Evolutionary conservation across 2,888 invertebrate genomes (phyloP).

Genomic region (Thalpophila matura): DNA sequence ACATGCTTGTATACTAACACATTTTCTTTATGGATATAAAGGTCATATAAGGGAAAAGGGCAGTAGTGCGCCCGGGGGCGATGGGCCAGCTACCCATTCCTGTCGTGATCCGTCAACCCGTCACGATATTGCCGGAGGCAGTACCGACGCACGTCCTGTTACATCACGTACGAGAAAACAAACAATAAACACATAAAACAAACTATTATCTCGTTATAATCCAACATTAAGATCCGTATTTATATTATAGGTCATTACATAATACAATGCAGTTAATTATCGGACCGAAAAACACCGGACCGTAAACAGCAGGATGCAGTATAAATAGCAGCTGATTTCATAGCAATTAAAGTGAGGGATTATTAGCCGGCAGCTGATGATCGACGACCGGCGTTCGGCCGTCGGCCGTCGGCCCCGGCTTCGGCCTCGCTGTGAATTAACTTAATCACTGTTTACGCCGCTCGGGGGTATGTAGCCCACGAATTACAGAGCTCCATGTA

Average conservation of each 20-base stretch:
- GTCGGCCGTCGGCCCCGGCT: constrained; percentile 58
- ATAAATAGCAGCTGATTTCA: constrained; percentile 76
- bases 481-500: constrained; percentile 50
- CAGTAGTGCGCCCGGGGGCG: constrained; percentile 39
- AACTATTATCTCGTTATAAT: constrained; percentile 41
- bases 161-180: constrained; percentile 28
- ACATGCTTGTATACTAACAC: constrained; percentile 24
- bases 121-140: constrained; percentile 41
- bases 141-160: neutral
- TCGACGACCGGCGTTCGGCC: constrained; percentile 64
- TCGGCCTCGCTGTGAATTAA: constrained; percentile 58
- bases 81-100: constrained; percentile 18
- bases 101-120: constrained; percentile 57
- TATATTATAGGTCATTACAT: constrained; percentile 36
- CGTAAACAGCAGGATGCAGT: constrained; percentile 55
- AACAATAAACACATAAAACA: constrained; percentile 39
- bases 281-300: constrained; percentile 45
- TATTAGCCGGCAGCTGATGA: constrained; percentile 66
- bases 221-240: constrained; percentile 32
- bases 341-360: constrained; percentile 75
- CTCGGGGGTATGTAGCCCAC: constrained; percentile 44
- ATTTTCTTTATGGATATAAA: constrained; percentile 28
- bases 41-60: constrained; percentile 33
- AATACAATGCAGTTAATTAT: constrained; percentile 57
- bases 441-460: constrained; percentile 63